These are phyloP conservation scores for Conus ventricosus DNA, from an alignment of 1,140 invertebrate genomes.

Conservation along the genomic window DNA sequence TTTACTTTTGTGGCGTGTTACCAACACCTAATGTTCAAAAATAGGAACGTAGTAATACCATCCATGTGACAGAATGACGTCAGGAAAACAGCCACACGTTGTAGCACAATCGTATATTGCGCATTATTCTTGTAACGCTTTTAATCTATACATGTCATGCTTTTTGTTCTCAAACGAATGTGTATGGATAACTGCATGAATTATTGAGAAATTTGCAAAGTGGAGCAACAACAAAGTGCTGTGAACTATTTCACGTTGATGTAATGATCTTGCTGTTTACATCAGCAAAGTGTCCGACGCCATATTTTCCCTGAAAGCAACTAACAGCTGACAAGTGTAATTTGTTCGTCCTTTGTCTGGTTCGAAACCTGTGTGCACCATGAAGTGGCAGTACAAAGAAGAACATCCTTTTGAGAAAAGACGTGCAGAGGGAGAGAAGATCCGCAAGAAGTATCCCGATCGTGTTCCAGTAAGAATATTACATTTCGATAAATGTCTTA, in stretches of 20 bases:
- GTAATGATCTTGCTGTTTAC: constrained; percentile 26
- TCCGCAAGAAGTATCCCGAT: constrained; percentile 98
- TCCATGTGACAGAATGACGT: neutral
- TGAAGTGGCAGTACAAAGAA: constrained; percentile 99
- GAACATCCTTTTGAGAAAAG: constrained; percentile 99
- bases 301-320: constrained; percentile 15
- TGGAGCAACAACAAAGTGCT: neutral
- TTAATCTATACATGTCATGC: neutral
- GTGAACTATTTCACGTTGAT: neutral
- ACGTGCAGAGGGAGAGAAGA: constrained; percentile 98
- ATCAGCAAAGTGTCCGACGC: constrained; percentile 19
- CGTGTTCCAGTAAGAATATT: constrained; percentile 91
- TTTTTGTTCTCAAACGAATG: neutral
- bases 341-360: neutral
- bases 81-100: neutral
- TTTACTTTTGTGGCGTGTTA: too few relatives aligned
- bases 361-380: constrained; percentile 72
- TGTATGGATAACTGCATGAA: neutral
- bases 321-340: constrained; percentile 12
- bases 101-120: neutral
- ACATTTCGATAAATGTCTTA: neutral
- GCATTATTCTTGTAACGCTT: neutral
- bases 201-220: neutral
- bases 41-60: neutral
- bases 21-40: neutral